Base-by-base conservation (phyloP, 2,888 invertebrate genomes). In the Tiliacea aurago region DNA sequence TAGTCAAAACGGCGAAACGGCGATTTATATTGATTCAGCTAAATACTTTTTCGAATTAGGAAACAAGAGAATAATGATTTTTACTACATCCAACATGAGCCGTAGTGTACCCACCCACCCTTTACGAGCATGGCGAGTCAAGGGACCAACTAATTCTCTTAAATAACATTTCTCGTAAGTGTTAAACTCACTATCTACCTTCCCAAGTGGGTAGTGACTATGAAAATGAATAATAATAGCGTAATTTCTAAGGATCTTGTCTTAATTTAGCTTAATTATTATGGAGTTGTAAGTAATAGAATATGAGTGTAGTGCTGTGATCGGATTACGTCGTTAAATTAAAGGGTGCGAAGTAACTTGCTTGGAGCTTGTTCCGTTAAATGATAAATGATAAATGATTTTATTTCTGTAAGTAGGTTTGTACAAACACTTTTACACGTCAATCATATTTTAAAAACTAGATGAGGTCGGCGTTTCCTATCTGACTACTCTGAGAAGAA, bases 121-220 rank as follows among this genome's bases (percentile, higher is more conserved):
- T 63, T 68, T 18, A 59, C 49, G 10, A 66, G 13, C 69, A 58
- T 41, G 13, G 43, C 41, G 51, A 63, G 66, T 61, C 70, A 58
- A 55, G 78, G 77, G 78, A 82, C 69, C 80, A 85, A 86, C 84
- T 85, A 83, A 86, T 81, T 86, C 80, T 81, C 65, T 70, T 80
- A 81, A 85, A 83, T 84, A 85, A 85, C 81, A 79, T 82, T 83
- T 76, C 88, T 83, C 85, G 81, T 86, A 86, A 84, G 86, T 83
- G 84, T 83, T 83, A 84, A 86, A 86, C 80, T 85, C 85, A 89
- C 86, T 87, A 89, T 86, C 85, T 83, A 47, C 75, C 59, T 70
- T 72, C 80, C 81, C 81, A 65, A 77, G 74, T 68, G 77, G 67
- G 55, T 45, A 66, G 70, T 68, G 77, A 69, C 68, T 78, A 84